Conservation (phyloP, 2,888 invertebrate genomes). For the Bellardia pandia region DNA sequence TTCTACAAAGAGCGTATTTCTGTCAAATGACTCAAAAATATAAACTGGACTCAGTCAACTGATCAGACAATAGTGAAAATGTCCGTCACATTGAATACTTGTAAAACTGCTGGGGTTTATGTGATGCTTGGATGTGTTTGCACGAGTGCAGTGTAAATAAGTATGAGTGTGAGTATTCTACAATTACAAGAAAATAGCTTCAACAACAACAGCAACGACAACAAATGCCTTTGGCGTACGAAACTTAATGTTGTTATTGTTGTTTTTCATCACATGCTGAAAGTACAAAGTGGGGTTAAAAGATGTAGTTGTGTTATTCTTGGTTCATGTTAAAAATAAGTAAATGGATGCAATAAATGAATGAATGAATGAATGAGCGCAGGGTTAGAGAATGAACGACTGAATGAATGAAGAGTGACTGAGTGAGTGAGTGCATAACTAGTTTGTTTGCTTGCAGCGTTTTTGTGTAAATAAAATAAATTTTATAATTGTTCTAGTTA, state of each 20-base stretch:
- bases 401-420: conserved; percentile 25
- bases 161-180: conserved; percentile 20
- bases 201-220: conserved; percentile 19
- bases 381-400: conserved; percentile 18
- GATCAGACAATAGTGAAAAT: too few relatives aligned
- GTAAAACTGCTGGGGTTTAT: too few relatives aligned
- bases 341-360: conserved; percentile 45
- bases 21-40: too few relatives aligned
- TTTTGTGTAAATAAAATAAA: conserved; percentile 62
- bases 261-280: conserved; percentile 33
- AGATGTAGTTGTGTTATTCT: conserved; percentile 6
- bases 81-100: too few relatives aligned
- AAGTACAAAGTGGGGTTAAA: conserved; percentile 40
- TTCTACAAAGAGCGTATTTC: too few relatives aligned
- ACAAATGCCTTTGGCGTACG: conserved; percentile 26
- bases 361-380: conserved; percentile 42
- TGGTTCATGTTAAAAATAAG: conserved; percentile 30
- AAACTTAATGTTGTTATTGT: conserved; percentile 35
- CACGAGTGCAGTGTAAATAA: not conserved
- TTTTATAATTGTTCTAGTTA: conserved; percentile 67
- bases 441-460: conserved; percentile 64
- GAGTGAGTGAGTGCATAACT: conserved; percentile 39
- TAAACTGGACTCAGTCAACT: too few relatives aligned
- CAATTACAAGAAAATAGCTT: conserved; percentile 48
- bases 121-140: not conserved